Percentiles rank a stretch among this genome's conserved stretches.
These are phyloP conservation scores for Thaumatotibia leucotreta DNA, from an alignment of 1,140 invertebrate genomes.

Conservation along the genomic window DNA sequence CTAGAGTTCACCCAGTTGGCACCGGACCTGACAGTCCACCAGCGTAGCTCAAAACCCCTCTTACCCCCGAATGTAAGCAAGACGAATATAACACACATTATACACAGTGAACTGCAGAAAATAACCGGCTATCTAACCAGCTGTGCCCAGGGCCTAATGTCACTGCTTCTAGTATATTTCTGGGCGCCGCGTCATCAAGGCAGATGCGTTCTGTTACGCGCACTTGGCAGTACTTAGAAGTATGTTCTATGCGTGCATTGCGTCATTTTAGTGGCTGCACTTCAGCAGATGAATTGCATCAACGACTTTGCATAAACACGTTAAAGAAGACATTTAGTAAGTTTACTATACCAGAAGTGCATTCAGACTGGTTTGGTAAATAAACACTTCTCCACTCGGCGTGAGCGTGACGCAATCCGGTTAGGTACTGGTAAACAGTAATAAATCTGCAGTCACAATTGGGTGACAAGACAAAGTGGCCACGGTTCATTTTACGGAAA, in stretches of 20 bases:
- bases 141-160: constrained; percentile 21
- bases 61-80: background rate
- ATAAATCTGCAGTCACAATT: constrained; percentile 3
- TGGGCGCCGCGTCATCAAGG: constrained; percentile 26
- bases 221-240: constrained; percentile 34
- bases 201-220: constrained; percentile 24
- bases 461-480: constrained; percentile 6
- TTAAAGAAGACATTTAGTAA: background rate
- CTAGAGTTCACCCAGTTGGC: constrained; percentile 52
- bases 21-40: constrained; percentile 49
- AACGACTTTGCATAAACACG: background rate
- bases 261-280: constrained; percentile 15
- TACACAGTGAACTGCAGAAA: background rate
- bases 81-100: background rate
- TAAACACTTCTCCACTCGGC: background rate
- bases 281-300: background rate
- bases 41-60: constrained; percentile 25
- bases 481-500: background rate
- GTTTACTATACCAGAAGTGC: constrained; percentile 7
- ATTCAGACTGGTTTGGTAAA: background rate
- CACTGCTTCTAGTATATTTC: constrained; percentile 39
- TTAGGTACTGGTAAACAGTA: background rate
- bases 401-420: background rate
- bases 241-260: constrained; percentile 22
- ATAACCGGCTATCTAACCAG: constrained; percentile 9